Evolutionary conservation across 2,113 vertebrate genomes (phyloP).

Genomic region (Malurus elegans): DNA sequence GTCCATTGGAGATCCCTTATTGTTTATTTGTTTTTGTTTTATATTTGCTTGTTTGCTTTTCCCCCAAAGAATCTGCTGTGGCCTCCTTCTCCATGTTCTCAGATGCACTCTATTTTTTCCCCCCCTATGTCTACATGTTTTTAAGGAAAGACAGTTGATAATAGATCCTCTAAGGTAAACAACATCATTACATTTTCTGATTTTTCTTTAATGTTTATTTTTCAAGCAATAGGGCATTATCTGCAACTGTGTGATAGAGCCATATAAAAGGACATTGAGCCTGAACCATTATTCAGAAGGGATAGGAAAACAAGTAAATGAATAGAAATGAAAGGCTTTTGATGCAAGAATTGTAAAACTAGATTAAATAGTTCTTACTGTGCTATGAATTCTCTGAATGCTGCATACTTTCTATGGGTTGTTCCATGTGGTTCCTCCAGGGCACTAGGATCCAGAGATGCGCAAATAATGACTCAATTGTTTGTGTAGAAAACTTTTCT

Average conservation of each 20-base stretch:
- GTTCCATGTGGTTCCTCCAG: rapidly evolving
- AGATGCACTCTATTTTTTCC: neutral
- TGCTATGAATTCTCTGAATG: neutral
- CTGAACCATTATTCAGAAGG: neutral
- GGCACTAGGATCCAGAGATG: no score
- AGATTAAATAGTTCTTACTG: neutral
- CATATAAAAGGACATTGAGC: neutral
- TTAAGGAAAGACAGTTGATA: neutral
- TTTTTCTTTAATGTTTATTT: neutral
- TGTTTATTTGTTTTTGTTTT: neutral
- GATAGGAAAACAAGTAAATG: neutral
- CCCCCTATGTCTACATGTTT: neutral
- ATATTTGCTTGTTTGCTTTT: neutral
- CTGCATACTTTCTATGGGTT: neutral
- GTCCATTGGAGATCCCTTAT: neutral
- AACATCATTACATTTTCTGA: neutral
- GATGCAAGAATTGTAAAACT: neutral
- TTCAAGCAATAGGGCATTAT: neutral
- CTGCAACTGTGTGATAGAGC: neutral
- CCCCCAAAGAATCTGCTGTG: neutral
- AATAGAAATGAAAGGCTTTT: neutral
- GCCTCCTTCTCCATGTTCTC: neutral
- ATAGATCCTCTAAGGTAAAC: neutral
- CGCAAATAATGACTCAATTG: neutral
- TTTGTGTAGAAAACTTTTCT: neutral